Conservation (phyloP, 2,888 invertebrate genomes). For the Melieria omissa region DNA sequence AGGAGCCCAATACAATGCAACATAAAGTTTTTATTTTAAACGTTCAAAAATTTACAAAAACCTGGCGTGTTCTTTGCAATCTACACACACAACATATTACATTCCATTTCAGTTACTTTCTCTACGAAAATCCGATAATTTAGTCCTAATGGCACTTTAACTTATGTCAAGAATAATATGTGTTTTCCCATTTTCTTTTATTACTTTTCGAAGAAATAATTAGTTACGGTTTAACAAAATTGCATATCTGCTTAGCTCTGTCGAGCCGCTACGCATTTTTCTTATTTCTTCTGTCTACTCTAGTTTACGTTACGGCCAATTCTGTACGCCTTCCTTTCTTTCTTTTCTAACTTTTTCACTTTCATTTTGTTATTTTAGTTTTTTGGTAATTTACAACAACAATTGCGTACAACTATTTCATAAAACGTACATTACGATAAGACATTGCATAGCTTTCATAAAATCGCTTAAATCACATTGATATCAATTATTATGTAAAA, state of each 20-base stretch:
- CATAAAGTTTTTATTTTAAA: no score
- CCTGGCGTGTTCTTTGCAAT: no score
- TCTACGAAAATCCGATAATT: slow-evolving; percentile 46
- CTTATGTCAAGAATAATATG: slow-evolving; percentile 34
- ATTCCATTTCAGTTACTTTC: slow-evolving; percentile 35
- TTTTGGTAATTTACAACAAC: slow-evolving; percentile 58
- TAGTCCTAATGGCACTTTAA: slow-evolving; percentile 59
- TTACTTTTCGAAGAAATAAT: slow-evolving; percentile 13
- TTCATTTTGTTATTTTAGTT: slow-evolving; percentile 6
- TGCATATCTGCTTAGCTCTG: no score
- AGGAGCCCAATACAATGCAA: no score
- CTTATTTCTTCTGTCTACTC: slow-evolving; percentile 4
- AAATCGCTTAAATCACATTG: slow-evolving; percentile 64
- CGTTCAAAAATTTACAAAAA: no score
- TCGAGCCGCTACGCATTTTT: neutral
- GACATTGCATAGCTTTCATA: slow-evolving; percentile 60
- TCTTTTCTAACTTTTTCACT: slow-evolving; percentile 1
- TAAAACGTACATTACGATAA: slow-evolving; percentile 41
- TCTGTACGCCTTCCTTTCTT: slow-evolving; percentile 4
- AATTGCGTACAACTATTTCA: slow-evolving; percentile 51
- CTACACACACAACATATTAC: neutral
- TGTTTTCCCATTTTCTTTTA: no score
- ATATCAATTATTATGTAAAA: slow-evolving; percentile 23
- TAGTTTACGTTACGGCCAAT: neutral
- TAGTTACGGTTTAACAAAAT: no score